Evolutionary conservation across 2,888 invertebrate species (phyloP).

Genomic region (Drosophila cyrtoloma): DNA sequence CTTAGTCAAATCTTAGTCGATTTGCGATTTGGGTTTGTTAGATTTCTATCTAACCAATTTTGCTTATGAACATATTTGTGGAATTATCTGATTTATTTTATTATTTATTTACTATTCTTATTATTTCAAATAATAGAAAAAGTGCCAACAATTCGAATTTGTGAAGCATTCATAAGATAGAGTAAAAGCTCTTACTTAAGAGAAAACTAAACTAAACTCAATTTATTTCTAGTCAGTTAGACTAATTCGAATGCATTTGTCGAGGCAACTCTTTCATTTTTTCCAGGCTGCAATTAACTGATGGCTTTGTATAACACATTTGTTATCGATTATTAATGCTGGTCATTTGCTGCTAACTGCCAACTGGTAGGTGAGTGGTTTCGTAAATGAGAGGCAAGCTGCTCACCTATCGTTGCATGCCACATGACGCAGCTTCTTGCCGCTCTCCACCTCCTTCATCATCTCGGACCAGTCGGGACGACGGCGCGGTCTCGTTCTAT

Average conservation of each 20-base stretch:
- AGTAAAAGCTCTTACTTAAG: neutral
- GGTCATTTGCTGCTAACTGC: constrained; percentile 2
- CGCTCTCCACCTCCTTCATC: constrained; percentile 96
- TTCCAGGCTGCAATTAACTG: neutral
- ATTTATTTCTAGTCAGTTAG: neutral
- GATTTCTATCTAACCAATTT: neutral
- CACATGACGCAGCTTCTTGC: constrained; percentile 92
- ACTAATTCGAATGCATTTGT: constrained; percentile 9
- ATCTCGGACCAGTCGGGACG: constrained; percentile 95
- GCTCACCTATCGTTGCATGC: constrained; percentile 92
- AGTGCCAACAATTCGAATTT: neutral
- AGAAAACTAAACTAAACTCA: neutral
- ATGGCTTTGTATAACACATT: constrained; percentile 14
- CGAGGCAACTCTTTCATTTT: neutral
- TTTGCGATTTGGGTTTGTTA: neutral
- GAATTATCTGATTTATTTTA: neutral
- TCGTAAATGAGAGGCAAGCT: constrained; percentile 2
- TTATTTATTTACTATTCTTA: neutral
- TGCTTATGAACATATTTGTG: neutral
- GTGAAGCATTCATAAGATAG: neutral
- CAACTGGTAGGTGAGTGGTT: neutral
- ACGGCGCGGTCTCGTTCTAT: constrained; percentile 89
- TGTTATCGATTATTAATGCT: constrained; percentile 22
- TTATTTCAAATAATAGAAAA: neutral
- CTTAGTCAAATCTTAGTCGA: neutral